These are phyloP conservation scores for Petaurus breviceps DNA, from an alignment of 2,113 vertebrate genomes.

Conservation along the genomic window DNA sequence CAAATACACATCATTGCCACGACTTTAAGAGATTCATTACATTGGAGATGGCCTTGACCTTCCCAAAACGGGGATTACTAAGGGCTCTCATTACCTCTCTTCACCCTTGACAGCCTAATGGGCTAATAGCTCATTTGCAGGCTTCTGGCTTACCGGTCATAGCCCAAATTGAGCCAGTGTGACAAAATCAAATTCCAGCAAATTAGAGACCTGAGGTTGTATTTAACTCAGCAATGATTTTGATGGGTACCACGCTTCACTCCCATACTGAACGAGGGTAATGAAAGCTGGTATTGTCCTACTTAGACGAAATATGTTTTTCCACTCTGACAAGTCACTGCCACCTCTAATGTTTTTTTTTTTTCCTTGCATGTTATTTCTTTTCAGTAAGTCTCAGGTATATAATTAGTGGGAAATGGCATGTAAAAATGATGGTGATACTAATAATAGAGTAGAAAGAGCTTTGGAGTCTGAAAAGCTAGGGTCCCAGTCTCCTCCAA, in stretches of 20 bases:
- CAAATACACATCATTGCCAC: background rate
- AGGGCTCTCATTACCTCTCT: background rate
- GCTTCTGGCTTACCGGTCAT: too few species aligned
- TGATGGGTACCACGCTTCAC: background rate
- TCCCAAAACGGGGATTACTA: background rate
- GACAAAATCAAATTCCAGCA: too few species aligned
- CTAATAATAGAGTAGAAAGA: background rate
- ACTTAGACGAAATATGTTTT: background rate
- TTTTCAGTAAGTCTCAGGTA: background rate
- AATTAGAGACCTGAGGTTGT: too few species aligned
- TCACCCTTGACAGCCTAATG: background rate
- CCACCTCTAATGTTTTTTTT: background rate
- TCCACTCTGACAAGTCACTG: background rate
- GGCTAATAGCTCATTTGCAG: too few species aligned
- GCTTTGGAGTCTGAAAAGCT: background rate
- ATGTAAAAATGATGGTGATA: background rate
- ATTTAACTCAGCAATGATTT: background rate
- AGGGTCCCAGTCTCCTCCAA: background rate
- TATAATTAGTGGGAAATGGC: background rate
- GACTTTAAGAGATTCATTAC: too few species aligned
- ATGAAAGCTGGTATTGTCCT: background rate
- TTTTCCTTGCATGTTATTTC: background rate
- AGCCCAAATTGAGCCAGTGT: too few species aligned
- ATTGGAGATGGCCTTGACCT: background rate
- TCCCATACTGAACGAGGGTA: background rate